A percentile compares a stretch with the other conserved stretches of the same genome.
phyloP scores from a whole-genome alignment of 2,888 invertebrate genomes.

The Trachelus tabidus region DNA sequence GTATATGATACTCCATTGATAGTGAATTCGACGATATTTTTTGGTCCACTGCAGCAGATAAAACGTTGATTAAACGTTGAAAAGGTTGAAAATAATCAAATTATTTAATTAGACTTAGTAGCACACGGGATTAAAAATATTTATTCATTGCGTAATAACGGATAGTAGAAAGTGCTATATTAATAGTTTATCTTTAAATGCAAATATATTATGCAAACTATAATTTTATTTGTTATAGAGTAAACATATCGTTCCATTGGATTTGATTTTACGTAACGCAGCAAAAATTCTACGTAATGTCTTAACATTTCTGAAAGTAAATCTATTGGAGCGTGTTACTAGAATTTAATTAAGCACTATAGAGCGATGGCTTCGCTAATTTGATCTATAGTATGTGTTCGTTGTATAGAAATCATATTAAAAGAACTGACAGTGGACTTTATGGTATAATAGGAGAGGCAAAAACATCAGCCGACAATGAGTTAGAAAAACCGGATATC shows the following conservation, averaged over 20 bases:
- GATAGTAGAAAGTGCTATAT: background rate
- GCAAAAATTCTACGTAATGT: background rate
- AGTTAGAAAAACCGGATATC: background rate
- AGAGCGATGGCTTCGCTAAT: background rate
- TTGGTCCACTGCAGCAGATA: conserved; percentile 23
- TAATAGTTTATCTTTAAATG: background rate
- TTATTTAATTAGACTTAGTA: background rate
- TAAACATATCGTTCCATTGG: no score
- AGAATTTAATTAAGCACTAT: background rate
- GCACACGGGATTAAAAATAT: background rate
- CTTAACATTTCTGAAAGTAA: background rate
- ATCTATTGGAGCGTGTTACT: background rate
- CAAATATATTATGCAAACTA: background rate
- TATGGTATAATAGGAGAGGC: background rate
- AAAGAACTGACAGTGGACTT: background rate
- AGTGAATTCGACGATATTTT: conserved; percentile 31
- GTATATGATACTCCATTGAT: conserved; percentile 38
- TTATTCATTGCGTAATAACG: background rate
- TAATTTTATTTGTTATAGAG: background rate
- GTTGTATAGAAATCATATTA: background rate
- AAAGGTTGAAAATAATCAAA: background rate
- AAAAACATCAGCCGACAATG: background rate
- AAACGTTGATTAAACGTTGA: background rate
- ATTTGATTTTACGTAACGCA: background rate
- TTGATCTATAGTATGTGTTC: background rate